phyloP scores from a whole-genome alignment of 1,140 invertebrate species.

The Drosophila truncata region DNA sequence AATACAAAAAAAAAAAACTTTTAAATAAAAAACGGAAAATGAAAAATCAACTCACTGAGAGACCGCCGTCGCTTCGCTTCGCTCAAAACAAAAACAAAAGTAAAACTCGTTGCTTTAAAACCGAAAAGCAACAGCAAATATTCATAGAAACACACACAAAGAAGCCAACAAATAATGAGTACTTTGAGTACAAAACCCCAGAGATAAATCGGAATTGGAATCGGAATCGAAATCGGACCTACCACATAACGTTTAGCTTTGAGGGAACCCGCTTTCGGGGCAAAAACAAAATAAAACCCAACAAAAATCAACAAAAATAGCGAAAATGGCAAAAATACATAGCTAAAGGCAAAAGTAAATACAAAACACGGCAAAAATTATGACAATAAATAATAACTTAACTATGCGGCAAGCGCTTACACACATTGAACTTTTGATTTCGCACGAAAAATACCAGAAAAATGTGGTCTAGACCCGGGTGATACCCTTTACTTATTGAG shows the following conservation, averaged over 20 bases:
- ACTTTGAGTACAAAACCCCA: constrained; percentile 36
- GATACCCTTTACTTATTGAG: background rate
- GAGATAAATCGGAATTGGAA: constrained; percentile 9
- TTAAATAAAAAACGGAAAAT: background rate
- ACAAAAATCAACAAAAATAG: background rate
- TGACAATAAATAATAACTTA: constrained; percentile 57
- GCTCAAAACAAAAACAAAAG: constrained; percentile 64
- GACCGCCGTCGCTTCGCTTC: constrained; percentile 18
- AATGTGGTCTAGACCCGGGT: constrained; percentile 1
- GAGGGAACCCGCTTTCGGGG: constrained; percentile 5
- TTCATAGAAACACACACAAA: constrained; percentile 9
- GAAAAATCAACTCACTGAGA: constrained; percentile 39
- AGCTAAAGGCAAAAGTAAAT: constrained; percentile 15
- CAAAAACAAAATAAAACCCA: constrained; percentile 39
- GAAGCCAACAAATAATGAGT: constrained; percentile 10
- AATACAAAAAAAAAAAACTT: constrained; percentile 21
- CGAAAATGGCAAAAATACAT: constrained; percentile 6
- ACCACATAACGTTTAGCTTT: constrained; percentile 63
- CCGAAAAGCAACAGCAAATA: constrained; percentile 41
- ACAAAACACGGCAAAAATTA: constrained; percentile 43
- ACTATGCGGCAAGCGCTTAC: constrained; percentile 22
- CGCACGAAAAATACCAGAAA: background rate
- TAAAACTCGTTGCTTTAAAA: constrained; percentile 49
- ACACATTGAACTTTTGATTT: constrained; percentile 53
- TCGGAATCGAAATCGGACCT: constrained; percentile 44